Conservation (phyloP, 2,888 invertebrate species). For the Erebia aethiops region DNA sequence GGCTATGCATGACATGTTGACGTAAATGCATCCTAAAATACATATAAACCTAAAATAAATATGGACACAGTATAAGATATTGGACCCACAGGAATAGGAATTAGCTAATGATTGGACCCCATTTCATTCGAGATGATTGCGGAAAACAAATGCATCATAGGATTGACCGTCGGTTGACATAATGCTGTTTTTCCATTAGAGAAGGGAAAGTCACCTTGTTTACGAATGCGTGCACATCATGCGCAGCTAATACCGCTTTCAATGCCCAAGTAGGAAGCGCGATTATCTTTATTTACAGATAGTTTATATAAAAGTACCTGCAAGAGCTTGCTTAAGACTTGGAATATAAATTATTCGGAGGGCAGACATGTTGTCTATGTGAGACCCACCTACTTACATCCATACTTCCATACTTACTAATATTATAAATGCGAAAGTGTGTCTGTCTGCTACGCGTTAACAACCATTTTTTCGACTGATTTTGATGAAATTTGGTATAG, state of each 20-base stretch:
- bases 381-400: no score
- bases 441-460: no score
- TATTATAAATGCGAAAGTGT: no score
- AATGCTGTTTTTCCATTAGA: constrained; percentile 76
- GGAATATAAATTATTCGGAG: constrained; percentile 6
- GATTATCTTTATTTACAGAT: constrained; percentile 41
- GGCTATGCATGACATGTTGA: neutral
- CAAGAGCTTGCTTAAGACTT: constrained; percentile 9
- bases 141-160: constrained; percentile 44
- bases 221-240: constrained; percentile 65
- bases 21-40: no score
- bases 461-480: no score
- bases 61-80: no score
- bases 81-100: no score
- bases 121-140: constrained; percentile 1
- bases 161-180: constrained; percentile 63
- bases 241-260: constrained; percentile 76
- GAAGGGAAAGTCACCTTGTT: constrained; percentile 77
- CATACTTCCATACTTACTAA: no score
- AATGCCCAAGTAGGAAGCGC: constrained; percentile 71
- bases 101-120: neutral
- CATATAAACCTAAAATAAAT: no score
- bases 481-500: no score
- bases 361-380: neutral
- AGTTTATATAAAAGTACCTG: constrained; percentile 26